Evolutionary conservation across 2,113 vertebrate genomes (phyloP).

Genomic region (Tetrax tetrax): DNA sequence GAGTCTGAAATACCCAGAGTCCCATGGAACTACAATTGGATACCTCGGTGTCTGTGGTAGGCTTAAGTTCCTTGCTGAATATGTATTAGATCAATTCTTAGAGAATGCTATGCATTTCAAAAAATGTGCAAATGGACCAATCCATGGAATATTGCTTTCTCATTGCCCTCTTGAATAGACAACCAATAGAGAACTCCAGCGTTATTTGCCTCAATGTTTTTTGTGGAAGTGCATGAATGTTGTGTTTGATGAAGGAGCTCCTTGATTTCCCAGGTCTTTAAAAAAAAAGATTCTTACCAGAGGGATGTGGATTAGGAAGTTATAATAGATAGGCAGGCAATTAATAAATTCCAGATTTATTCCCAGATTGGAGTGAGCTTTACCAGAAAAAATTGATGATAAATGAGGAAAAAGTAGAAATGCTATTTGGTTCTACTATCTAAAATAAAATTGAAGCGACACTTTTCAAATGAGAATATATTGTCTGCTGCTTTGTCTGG

Average conservation of each 20-base stretch:
- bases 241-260: neutral
- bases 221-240: neutral
- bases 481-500: constrained; percentile 42
- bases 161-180: neutral
- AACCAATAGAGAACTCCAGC: neutral
- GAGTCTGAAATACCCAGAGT: neutral
- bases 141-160: neutral
- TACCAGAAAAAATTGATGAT: neutral
- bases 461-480: constrained; percentile 48
- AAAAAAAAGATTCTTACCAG: neutral
- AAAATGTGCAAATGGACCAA: neutral
- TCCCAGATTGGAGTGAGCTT: neutral
- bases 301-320: neutral
- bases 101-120: neutral
- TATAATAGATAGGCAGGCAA: neutral
- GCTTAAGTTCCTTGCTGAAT: neutral
- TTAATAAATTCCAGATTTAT: neutral
- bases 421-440: neutral
- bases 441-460: constrained; percentile 40
- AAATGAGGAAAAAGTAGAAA: neutral
- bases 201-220: fast-evolving
- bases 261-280: neutral
- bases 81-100: neutral
- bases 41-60: neutral
- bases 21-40: neutral